Conservation (phyloP, 2,113 vertebrate genomes). For the Rhagologus leucostigma region DNA sequence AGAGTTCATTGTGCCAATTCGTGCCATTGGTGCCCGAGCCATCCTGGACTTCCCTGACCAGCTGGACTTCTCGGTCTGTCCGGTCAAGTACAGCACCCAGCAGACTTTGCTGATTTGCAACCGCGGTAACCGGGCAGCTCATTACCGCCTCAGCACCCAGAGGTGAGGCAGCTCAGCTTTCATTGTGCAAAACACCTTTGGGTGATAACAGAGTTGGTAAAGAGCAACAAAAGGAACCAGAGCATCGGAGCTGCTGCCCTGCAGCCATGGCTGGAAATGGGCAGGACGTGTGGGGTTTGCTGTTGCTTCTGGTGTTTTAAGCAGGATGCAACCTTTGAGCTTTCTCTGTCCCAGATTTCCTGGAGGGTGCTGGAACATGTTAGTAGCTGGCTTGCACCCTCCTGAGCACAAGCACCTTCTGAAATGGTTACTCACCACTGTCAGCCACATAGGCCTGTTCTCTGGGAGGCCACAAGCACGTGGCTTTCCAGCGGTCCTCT, state of each 20-base stretch:
- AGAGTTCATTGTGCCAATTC: slow-evolving; percentile 81
- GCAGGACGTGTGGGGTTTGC: accelerated
- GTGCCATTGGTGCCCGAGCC: slow-evolving; percentile 79
- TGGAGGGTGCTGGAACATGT: neutral
- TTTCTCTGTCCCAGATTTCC: neutral
- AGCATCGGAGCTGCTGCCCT: neutral
- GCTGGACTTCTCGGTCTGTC: slow-evolving; percentile 76
- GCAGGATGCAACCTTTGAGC: neutral
- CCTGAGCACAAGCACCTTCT: neutral
- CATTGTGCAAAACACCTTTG: neutral
- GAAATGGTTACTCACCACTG: neutral
- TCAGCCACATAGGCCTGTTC: neutral
- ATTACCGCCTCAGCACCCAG: slow-evolving; percentile 73
- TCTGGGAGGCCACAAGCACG: neutral
- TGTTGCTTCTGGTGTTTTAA: neutral
- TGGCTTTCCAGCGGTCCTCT: neutral
- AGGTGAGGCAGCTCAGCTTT: slow-evolving; percentile 61
- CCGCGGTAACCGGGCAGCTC: slow-evolving; percentile 75
- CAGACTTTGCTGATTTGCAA: slow-evolving; percentile 83
- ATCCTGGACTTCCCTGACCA: slow-evolving; percentile 84
- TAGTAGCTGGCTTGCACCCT: neutral
- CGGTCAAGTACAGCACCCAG: slow-evolving; percentile 80
- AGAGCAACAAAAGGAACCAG: neutral
- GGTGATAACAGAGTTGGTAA: too few relatives aligned
- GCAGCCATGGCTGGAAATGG: neutral